A percentile compares a stretch with the other conserved stretches of the same genome.
These are phyloP conservation scores for Epicampocera succincta DNA, from an alignment of 2,888 invertebrate genomes.

Conservation along the genomic window DNA sequence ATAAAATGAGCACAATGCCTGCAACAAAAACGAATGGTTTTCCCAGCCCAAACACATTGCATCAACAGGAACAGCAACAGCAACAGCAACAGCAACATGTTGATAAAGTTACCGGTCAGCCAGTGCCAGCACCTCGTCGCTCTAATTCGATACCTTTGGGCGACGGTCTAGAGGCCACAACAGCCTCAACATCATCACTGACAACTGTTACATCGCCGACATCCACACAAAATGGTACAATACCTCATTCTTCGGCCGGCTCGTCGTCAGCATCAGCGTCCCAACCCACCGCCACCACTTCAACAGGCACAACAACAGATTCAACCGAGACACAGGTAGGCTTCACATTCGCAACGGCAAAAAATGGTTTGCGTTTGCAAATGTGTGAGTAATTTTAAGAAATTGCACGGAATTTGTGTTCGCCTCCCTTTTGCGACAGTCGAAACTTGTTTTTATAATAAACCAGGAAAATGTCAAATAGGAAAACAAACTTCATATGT, in stretches of 20 bases:
- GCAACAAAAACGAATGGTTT: slow-evolving; percentile 78
- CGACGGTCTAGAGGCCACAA: slow-evolving; percentile 72
- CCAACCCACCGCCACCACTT: slow-evolving; percentile 45
- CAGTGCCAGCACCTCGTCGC: slow-evolving; percentile 81
- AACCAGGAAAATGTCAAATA: slow-evolving; percentile 27
- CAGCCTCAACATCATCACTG: slow-evolving; percentile 49
- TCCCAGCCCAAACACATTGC: slow-evolving; percentile 66
- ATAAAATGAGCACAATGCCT: slow-evolving; percentile 71
- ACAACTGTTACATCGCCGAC: slow-evolving; percentile 64
- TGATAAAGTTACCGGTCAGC: slow-evolving; percentile 79
- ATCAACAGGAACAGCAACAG: slow-evolving; percentile 65
- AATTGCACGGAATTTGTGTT: slow-evolving; percentile 59
- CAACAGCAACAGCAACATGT: slow-evolving; percentile 71
- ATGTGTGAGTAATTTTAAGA: slow-evolving; percentile 47
- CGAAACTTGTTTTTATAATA: slow-evolving; percentile 18
- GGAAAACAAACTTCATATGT: slow-evolving; percentile 34
- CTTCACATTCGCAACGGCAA: slow-evolving; percentile 26
- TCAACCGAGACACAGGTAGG: slow-evolving; percentile 78
- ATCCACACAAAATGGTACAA: slow-evolving; percentile 60
- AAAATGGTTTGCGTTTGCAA: slow-evolving; percentile 34
- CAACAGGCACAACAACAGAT: slow-evolving; percentile 66
- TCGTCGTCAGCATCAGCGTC: slow-evolving; percentile 27
- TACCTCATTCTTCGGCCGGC: slow-evolving; percentile 41
- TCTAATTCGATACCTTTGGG: slow-evolving; percentile 83
- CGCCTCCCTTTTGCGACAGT: slow-evolving; percentile 36